Conservation (phyloP, 2,113 vertebrate genomes). For the Cottus gobio region DNA sequence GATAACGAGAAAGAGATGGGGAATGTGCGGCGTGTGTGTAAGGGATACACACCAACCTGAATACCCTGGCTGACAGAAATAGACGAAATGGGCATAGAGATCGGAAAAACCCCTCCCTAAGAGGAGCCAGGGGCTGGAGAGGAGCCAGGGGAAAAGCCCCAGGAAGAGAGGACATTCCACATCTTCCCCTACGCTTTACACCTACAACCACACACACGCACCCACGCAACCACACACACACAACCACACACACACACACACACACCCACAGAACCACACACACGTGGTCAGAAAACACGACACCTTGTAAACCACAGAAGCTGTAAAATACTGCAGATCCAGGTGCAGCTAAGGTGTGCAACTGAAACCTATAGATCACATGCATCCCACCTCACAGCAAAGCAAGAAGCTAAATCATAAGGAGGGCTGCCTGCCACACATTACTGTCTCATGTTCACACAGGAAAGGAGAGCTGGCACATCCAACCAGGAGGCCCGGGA, state of each 20-base stretch:
- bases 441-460: slow-evolving; percentile 76
- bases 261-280: slow-evolving; percentile 39
- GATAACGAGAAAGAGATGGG: slow-evolving; percentile 69
- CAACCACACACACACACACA: slow-evolving; percentile 29
- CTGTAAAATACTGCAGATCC: slow-evolving; percentile 63
- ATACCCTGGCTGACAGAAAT: slow-evolving; percentile 79
- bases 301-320: slow-evolving; percentile 41
- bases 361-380: slow-evolving; percentile 63
- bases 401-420: slow-evolving; percentile 52
- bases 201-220: slow-evolving; percentile 35
- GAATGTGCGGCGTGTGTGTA: slow-evolving; percentile 70
- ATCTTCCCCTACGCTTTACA: slow-evolving; percentile 66
- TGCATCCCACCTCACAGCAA: slow-evolving; percentile 50
- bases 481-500: slow-evolving; percentile 42
- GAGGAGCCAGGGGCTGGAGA: slow-evolving; percentile 61
- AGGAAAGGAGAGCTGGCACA: slow-evolving; percentile 63
- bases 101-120: slow-evolving; percentile 77
- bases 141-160: slow-evolving; percentile 69
- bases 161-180: slow-evolving; percentile 68
- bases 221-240: slow-evolving; percentile 36
- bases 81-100: slow-evolving; percentile 76
- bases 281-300: slow-evolving; percentile 36
- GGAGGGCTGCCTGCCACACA: slow-evolving; percentile 49
- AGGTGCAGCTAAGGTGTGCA: slow-evolving; percentile 46
- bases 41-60: slow-evolving; percentile 80